Percentiles rank a stretch among this genome's conserved stretches.
Evolutionary conservation across 2,113 vertebrate genomes (phyloP).

Genomic region (Callorhinus ursinus): DNA sequence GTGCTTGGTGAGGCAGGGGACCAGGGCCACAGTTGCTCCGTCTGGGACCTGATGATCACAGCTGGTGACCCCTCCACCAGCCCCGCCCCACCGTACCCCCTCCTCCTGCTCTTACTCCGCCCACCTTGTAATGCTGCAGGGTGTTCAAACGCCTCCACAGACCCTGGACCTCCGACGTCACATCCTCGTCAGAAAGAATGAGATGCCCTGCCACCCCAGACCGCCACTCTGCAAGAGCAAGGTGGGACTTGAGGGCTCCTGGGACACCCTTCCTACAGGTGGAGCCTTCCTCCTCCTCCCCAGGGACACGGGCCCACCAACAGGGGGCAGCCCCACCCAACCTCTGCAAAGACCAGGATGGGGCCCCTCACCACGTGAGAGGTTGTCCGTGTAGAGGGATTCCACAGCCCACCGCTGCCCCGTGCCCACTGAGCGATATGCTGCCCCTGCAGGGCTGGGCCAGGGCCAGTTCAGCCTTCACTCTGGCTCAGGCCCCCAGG

Average conservation of each 20-base stretch:
- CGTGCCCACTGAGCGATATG: background rate
- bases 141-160: conserved; percentile 98
- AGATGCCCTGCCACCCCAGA: conserved; percentile 97
- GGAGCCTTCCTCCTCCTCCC: background rate
- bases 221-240: conserved; percentile 91
- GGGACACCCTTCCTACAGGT: background rate
- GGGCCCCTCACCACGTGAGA: background rate
- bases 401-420: background rate
- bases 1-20: conserved; percentile 96
- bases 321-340: background rate
- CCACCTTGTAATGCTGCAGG: conserved; percentile 97
- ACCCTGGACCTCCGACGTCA: conserved; percentile 96
- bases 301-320: background rate
- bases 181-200: conserved; percentile 97
- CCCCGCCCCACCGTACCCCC: fast-evolving
- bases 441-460: background rate
- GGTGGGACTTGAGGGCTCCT: background rate
- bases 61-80: conserved; percentile 28
- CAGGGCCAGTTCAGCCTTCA: background rate
- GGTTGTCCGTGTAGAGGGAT: background rate
- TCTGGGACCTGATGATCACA: conserved; percentile 93
- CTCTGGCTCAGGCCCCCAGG: background rate
- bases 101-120: background rate
- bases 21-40: conserved; percentile 95
- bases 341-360: background rate